phyloP scores from a whole-genome alignment of 2,113 vertebrate species.

The Tachysurus fulvidraco region DNA sequence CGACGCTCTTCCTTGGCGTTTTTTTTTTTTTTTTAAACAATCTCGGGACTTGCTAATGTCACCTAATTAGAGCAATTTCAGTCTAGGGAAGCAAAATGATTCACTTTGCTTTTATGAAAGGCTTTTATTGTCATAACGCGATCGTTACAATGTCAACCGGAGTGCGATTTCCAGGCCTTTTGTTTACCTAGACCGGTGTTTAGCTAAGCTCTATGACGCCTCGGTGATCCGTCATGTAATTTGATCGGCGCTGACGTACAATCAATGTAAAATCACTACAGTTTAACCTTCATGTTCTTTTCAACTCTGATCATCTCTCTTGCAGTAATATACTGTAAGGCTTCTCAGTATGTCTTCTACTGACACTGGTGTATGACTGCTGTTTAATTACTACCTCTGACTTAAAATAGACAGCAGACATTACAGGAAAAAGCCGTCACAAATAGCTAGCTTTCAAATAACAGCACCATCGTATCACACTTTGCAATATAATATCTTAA shows the following conservation, averaged over 20 bases:
- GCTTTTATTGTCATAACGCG: slow-evolving; percentile 30
- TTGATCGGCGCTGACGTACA: slow-evolving; percentile 13
- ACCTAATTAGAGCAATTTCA: slow-evolving; percentile 34
- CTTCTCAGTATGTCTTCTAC: no score
- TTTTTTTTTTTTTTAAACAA: not conserved
- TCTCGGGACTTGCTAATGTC: slow-evolving; percentile 13
- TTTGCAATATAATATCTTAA: not conserved
- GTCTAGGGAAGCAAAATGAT: slow-evolving; percentile 9
- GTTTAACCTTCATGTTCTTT: slow-evolving; percentile 16
- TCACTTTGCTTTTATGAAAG: slow-evolving; percentile 22
- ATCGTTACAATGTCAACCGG: slow-evolving; percentile 24
- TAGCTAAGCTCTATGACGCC: not conserved
- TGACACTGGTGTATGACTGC: not conserved
- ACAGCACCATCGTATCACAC: not conserved
- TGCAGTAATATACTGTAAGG: not conserved
- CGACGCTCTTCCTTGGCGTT: not conserved
- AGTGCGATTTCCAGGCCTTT: slow-evolving; percentile 5
- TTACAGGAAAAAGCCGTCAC: not conserved
- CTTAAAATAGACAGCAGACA: not conserved
- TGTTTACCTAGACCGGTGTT: not conserved
- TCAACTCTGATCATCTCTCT: not conserved
- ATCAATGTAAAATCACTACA: slow-evolving; percentile 4
- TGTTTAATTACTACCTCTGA: not conserved
- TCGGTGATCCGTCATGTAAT: slow-evolving; percentile 1
- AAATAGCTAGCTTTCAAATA: not conserved